phyloP scores from a whole-genome alignment of 2,888 invertebrate genomes.

The Ditylenchus weischeri region DNA sequence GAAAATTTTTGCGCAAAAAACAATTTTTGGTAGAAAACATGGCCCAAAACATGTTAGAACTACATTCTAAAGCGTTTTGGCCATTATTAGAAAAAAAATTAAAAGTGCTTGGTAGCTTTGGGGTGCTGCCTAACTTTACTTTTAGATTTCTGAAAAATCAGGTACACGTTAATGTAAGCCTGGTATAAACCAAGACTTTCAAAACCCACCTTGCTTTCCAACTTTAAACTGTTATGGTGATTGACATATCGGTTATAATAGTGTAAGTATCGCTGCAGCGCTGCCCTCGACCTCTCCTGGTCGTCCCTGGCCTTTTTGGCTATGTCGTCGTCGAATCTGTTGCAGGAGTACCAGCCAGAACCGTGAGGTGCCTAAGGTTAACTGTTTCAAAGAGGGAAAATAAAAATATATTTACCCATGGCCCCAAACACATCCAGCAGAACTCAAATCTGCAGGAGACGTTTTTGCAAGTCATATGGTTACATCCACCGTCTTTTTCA shows the following conservation, averaged over 20 bases:
- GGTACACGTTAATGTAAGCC: no score
- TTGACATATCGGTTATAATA: slow-evolving; percentile 99
- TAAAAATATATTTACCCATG: slow-evolving; percentile 72
- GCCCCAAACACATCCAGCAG: slow-evolving; percentile 97
- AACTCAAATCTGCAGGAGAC: slow-evolving; percentile 95
- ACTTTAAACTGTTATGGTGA: slow-evolving; percentile 95
- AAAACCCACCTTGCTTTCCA: slow-evolving; percentile 78
- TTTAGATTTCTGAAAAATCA: no score
- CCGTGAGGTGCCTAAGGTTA: slow-evolving; percentile 23
- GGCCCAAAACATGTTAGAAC: no score
- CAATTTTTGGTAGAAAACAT: no score
- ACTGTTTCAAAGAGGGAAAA: neutral
- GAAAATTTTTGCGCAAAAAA: no score
- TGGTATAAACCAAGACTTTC: neutral
- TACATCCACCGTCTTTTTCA: slow-evolving; percentile 72
- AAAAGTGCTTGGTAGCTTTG: no score
- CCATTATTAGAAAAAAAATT: no score
- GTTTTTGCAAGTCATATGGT: slow-evolving; percentile 99
- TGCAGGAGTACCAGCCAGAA: slow-evolving; percentile 77
- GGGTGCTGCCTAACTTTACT: no score
- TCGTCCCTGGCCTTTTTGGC: slow-evolving; percentile 92
- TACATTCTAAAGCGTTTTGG: no score
- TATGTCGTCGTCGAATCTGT: slow-evolving; percentile 87
- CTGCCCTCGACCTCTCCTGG: slow-evolving; percentile 75
- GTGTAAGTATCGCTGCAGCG: slow-evolving; percentile 91